phyloP scores from a whole-genome alignment of 2,888 invertebrate species.

The Metacarcinus magister region DNA sequence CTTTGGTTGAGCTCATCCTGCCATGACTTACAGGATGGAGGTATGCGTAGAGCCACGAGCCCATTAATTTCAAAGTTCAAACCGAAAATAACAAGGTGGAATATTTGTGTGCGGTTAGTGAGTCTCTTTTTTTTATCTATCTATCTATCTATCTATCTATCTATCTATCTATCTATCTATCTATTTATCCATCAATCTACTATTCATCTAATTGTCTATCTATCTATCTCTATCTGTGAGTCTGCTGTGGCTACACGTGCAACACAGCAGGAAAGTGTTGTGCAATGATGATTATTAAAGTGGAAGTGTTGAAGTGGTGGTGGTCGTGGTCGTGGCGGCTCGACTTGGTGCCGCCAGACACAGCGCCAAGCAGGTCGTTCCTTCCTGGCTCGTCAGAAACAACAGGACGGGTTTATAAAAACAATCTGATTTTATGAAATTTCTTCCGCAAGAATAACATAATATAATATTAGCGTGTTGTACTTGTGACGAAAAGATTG shows the following conservation, averaged over 20 bases:
- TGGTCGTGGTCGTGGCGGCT: not conserved
- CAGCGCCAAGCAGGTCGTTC: not conserved
- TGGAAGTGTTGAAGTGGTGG: slow-evolving; percentile 36
- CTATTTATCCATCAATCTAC: not conserved
- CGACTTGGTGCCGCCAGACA: not conserved
- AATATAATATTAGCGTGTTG: not conserved
- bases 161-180: not conserved
- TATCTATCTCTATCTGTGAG: not conserved
- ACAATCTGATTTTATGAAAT: not conserved
- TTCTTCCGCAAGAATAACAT: not conserved
- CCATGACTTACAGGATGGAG: not conserved
- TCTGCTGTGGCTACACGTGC: not conserved
- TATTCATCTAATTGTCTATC: not conserved
- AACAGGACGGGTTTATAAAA: not conserved
- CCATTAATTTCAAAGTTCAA: not conserved
- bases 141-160: not conserved
- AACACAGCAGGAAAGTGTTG: not conserved
- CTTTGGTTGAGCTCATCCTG: not conserved
- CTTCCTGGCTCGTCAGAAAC: not conserved
- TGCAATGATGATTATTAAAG: slow-evolving; percentile 9
- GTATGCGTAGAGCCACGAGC: not conserved
- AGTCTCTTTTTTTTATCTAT: not conserved
- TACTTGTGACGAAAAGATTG: not conserved
- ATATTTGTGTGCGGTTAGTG: too few relatives aligned
- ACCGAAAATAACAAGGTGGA: too few relatives aligned